A percentile compares a stretch with the other conserved stretches of the same genome.
Conservation (phyloP, 2,113 vertebrate species). For the Semnopithecus entellus region DNA sequence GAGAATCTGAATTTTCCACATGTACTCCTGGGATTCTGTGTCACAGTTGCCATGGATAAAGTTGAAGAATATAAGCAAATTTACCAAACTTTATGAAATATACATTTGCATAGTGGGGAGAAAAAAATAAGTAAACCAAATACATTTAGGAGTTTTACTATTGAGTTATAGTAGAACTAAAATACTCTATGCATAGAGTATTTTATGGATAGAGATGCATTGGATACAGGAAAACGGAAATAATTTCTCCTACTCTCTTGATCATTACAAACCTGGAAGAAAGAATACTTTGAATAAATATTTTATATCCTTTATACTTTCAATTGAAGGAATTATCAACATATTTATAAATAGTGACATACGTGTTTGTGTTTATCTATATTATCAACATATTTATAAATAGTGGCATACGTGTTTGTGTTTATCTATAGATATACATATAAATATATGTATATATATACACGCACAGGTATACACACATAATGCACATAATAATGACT, state of each 20-base stretch:
- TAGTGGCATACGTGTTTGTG: not conserved
- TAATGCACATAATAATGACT: not conserved
- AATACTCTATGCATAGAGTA: not conserved
- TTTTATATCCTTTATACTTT: not conserved
- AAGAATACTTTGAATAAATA: not conserved
- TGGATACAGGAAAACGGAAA: not conserved
- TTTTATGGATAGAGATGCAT: not conserved
- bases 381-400: not conserved
- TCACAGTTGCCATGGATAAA: not conserved
- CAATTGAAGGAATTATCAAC: not conserved
- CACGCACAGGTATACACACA: not conserved
- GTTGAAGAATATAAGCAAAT: not conserved
- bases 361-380: not conserved
- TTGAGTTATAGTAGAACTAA: not conserved
- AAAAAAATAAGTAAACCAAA: not conserved
- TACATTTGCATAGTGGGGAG: not conserved
- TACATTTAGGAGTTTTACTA: not conserved
- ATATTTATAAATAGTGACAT: not conserved
- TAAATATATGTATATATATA: not conserved
- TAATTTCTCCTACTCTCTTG: not conserved
- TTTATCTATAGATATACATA: not conserved
- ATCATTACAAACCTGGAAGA: not conserved
- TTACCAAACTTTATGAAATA: constrained; percentile 12
- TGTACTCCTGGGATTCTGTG: not conserved
- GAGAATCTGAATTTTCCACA: not conserved